These are phyloP conservation scores for Microchirus variegatus DNA, from an alignment of 2,797 vertebrate species.

Conservation along the genomic window DNA sequence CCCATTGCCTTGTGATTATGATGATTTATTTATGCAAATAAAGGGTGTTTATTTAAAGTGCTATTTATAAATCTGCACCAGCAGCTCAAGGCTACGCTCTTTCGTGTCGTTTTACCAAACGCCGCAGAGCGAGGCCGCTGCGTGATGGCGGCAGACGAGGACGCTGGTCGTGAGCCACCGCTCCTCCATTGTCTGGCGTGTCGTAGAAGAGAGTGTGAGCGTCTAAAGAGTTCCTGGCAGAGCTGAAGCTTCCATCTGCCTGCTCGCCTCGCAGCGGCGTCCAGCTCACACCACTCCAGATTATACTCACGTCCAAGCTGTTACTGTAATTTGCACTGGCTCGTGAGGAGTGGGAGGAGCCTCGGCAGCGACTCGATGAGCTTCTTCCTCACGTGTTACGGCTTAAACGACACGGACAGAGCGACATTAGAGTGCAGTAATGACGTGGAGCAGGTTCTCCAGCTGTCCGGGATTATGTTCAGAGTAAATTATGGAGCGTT, in stretches of 20 bases:
- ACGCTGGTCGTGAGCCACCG: slow-evolving; percentile 66
- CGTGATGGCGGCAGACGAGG: slow-evolving; percentile 61
- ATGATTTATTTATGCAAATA: slow-evolving; percentile 35
- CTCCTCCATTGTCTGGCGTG: slow-evolving; percentile 71
- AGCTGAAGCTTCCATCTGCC: slow-evolving; percentile 72
- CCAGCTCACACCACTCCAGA: slow-evolving; percentile 78
- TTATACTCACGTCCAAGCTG: slow-evolving; percentile 80
- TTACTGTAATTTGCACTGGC: slow-evolving; percentile 83
- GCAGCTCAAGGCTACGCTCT: slow-evolving; percentile 21
- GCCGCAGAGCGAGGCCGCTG: slow-evolving; percentile 35
- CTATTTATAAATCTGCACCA: slow-evolving; percentile 35
- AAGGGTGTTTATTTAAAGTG: slow-evolving; percentile 25
- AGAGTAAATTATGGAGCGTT: slow-evolving; percentile 50
- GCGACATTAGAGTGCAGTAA: slow-evolving; percentile 68
- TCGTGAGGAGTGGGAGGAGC: slow-evolving; percentile 72
- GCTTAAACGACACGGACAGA: slow-evolving; percentile 59
- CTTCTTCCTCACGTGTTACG: slow-evolving; percentile 52
- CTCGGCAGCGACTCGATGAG: slow-evolving; percentile 71
- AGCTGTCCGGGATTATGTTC: slow-evolving; percentile 52
- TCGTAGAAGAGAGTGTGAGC: slow-evolving; percentile 67
- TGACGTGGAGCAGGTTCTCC: slow-evolving; percentile 52
- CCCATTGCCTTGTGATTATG: slow-evolving; percentile 3
- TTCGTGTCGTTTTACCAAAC: slow-evolving; percentile 51
- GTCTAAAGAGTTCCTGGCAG: slow-evolving; percentile 75
- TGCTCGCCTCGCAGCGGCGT: slow-evolving; percentile 67